Evolutionary conservation across 2,797 vertebrate species (phyloP), one percentile per base, ranked within the genome.

Genomic region (Megalops cyprinoides): DNA sequence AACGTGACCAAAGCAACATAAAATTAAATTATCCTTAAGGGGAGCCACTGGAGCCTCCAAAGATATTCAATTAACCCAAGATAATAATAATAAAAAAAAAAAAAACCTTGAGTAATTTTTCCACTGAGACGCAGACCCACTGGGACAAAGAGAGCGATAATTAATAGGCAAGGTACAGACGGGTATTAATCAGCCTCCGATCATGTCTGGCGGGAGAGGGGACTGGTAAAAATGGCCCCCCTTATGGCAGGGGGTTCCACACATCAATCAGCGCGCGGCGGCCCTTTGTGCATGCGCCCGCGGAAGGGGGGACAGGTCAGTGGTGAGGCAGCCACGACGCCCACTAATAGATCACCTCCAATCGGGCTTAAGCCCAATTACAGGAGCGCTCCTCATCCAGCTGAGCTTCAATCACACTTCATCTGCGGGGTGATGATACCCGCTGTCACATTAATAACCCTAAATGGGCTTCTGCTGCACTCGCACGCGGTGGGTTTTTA

Each of bases 151-250:
- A 44, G 60, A 7, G 7, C 9, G 34, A 14, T 69, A 81, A 81
- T 81, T 81, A 81, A 73, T 71, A 81, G 34, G 49, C 8, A n/a
- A 31, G 62, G n/a, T 56, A 49, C 62, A 77, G 80, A 81, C 12
- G 49, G 73, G 62, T 48, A 65, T 77, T 81, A 71, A 81, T 81
- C 75, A 81, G 75, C 46, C 34, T 49, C 48, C 46, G 53, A 76
- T 53, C 48, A 51, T n/a, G 25, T 76, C 74, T 53, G 31, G 31
- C 48, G 31, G 37, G 28, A 55, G 31, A 49, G 34, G 3, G 10
- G 49, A 37, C 74, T 53, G 7, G 28, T 55, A 56, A 55, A 76
- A 76, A 37, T 25, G 31, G 0, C 74, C 48, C 48, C 48, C 9
- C 39, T 77, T 49, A 48, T 73, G 51, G 62, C 60, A 18, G 20